Percentiles rank a stretch among this genome's conserved stretches.
phyloP scores from a whole-genome alignment of 2,888 invertebrate genomes.

The Cactoblastis cactorum region DNA sequence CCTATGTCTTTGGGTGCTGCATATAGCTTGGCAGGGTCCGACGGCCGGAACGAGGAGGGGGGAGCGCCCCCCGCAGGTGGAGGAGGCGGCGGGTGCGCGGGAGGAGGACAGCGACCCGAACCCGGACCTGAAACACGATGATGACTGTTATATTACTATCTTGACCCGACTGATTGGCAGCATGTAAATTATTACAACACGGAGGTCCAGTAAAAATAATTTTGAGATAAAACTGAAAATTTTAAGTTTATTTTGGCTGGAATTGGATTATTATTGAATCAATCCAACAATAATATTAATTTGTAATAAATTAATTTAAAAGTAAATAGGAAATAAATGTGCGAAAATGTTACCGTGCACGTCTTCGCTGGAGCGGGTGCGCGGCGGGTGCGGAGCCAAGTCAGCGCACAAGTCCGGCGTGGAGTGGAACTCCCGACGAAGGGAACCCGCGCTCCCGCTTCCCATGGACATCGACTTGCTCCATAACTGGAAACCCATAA shows the following conservation, averaged over 20 bases:
- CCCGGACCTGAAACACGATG: not conserved
- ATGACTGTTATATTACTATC: not conserved
- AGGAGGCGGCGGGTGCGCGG: slow-evolving; percentile 90
- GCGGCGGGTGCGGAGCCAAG: slow-evolving; percentile 46
- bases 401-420: slow-evolving; percentile 89
- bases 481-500: slow-evolving; percentile 56
- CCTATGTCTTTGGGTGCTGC: slow-evolving; percentile 90
- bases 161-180: no score
- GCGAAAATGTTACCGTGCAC: slow-evolving; percentile 58
- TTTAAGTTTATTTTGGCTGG: no score
- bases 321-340: no score
- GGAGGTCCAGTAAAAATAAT: not conserved
- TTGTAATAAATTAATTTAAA: no score
- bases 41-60: slow-evolving; percentile 94
- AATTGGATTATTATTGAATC: no score
- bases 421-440: slow-evolving; percentile 91
- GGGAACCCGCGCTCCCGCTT: slow-evolving; percentile 67
- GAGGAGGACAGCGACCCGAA: slow-evolving; percentile 80
- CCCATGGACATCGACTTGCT: slow-evolving; percentile 59
- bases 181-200: no score
- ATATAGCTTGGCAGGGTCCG: slow-evolving; percentile 84
- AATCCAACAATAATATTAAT: no score
- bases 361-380: slow-evolving; percentile 67
- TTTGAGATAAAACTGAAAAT: not conserved
- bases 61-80: slow-evolving; percentile 78